Evolutionary conservation across 2,113 vertebrate species (phyloP).

Genomic region (Chamaetylas fuelleborni): DNA sequence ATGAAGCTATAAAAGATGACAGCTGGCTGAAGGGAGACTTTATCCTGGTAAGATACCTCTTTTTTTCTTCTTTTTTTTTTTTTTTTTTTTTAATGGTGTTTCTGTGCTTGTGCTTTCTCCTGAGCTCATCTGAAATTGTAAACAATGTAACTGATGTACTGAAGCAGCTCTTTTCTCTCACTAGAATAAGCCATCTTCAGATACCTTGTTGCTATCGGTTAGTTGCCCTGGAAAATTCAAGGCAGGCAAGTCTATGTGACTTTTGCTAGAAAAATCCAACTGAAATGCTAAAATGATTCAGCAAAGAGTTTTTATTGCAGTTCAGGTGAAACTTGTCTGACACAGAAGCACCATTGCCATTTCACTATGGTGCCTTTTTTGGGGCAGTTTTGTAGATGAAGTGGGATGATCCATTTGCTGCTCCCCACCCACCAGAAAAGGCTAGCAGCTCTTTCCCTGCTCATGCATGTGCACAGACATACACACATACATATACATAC

Average conservation of each 20-base stretch:
- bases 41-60: slow-evolving; percentile 81
- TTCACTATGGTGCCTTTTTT: background rate
- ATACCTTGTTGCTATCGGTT: background rate
- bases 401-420: background rate
- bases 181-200: background rate
- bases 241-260: background rate
- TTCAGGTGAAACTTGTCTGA: background rate
- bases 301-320: background rate
- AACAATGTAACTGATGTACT: background rate
- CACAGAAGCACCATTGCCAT: background rate
- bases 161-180: background rate
- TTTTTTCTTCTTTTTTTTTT: background rate
- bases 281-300: background rate
- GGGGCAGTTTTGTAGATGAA: background rate
- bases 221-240: background rate
- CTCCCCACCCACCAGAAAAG: background rate
- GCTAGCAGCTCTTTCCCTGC: background rate
- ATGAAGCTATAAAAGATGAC: slow-evolving; percentile 89
- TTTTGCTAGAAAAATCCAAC: background rate
- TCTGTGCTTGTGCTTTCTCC: background rate
- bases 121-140: background rate
- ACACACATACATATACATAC: background rate
- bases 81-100: background rate
- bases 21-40: slow-evolving; percentile 92
- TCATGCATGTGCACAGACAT: fast-evolving